Conservation (phyloP, 2,797 vertebrate species). For the Novumbra hubbsi region DNA sequence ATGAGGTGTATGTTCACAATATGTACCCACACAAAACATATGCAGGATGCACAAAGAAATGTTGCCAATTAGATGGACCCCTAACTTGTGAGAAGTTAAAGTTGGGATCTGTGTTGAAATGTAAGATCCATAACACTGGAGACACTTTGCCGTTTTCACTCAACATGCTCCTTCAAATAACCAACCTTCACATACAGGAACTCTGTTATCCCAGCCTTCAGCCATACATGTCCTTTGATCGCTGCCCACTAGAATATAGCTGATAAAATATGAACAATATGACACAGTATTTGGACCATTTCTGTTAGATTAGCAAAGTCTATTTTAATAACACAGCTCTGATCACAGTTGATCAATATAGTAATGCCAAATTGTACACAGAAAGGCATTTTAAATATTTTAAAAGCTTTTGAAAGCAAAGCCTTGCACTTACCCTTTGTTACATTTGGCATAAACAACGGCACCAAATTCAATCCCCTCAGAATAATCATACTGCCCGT, state of each 20-base stretch:
- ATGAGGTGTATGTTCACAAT: no score
- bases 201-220: neutral
- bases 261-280: constrained; percentile 14
- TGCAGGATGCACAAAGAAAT: no score
- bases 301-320: neutral
- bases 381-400: no score
- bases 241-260: neutral
- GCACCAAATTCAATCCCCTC: constrained; percentile 36
- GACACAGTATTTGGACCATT: neutral
- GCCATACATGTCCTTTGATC: fast-evolving
- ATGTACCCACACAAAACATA: no score
- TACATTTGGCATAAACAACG: neutral
- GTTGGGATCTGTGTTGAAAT: no score
- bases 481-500: fast-evolving
- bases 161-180: constrained; percentile 10
- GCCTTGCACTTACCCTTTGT: constrained; percentile 10
- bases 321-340: neutral
- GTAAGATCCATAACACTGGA: no score
- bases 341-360: neutral
- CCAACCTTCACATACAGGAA: constrained; percentile 51
- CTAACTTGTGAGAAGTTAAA: no score
- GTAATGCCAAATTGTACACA: neutral
- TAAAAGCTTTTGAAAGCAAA: neutral
- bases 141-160: neutral
- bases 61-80: no score